Evolutionary conservation across 2,797 vertebrate species (phyloP).

Genomic region (Pteronotus mesoamericanus): DNA sequence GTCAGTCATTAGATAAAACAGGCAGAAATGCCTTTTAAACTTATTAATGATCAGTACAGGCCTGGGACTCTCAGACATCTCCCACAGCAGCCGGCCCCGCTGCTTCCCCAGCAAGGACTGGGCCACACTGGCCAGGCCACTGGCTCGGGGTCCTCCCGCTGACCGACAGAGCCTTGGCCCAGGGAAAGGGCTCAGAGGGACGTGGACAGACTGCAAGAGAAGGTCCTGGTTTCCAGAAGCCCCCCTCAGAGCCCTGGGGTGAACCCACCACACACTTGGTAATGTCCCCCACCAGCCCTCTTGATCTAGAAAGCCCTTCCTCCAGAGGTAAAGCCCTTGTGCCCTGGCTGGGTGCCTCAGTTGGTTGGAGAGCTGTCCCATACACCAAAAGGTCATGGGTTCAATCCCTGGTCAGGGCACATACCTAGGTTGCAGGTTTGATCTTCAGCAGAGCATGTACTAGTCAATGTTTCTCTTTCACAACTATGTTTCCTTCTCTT

Average conservation of each 20-base stretch:
- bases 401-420: neutral
- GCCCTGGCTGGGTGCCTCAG: neutral
- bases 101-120: fast-evolving
- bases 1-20: fast-evolving
- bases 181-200: neutral
- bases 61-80: neutral
- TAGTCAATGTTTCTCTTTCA: neutral
- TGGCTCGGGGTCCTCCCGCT: neutral
- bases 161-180: fast-evolving
- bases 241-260: neutral
- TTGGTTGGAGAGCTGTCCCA: neutral
- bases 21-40: neutral
- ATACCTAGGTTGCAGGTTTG: neutral
- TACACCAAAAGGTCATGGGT: neutral
- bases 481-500: no score
- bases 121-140: neutral
- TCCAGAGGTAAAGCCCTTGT: neutral
- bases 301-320: neutral
- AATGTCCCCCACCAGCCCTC: neutral
- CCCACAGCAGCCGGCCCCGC: neutral
- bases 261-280: neutral
- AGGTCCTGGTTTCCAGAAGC: neutral
- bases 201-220: neutral
- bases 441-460: neutral
- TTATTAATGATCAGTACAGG: neutral